Evolutionary conservation across 2,888 invertebrate genomes (phyloP).

Genomic region (Oxycera nigricornis): DNA sequence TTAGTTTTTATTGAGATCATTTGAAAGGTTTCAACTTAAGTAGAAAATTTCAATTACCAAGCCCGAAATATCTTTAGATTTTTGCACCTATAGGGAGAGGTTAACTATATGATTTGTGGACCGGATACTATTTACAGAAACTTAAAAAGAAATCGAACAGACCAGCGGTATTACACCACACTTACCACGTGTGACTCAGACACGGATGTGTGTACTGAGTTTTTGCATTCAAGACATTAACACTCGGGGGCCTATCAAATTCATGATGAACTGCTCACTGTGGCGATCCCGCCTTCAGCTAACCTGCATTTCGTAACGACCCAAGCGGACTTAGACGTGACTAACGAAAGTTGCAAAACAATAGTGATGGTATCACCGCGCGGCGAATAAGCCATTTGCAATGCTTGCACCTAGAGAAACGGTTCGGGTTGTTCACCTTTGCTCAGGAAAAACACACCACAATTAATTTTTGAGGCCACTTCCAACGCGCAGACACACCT

Average conservation of each 20-base stretch:
- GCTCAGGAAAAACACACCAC: no score
- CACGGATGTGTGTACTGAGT: not conserved
- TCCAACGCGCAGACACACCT: no score
- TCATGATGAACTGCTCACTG: not conserved
- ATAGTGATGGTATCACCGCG: not conserved
- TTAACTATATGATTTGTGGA: no score
- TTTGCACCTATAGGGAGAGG: no score
- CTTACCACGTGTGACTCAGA: not conserved
- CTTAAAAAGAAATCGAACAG: conserved; percentile 7
- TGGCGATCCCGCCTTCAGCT: not conserved
- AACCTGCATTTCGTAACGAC: not conserved
- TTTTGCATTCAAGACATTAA: not conserved
- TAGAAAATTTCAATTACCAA: no score
- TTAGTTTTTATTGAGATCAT: no score
- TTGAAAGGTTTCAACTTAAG: no score
- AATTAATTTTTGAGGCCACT: no score
- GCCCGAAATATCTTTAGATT: no score
- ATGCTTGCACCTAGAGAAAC: not conserved
- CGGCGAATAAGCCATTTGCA: not conserved
- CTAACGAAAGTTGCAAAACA: conserved; percentile 16
- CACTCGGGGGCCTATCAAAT: not conserved
- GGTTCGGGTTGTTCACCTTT: not conserved
- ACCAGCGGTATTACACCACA: not conserved
- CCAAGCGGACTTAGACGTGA: conserved; percentile 1
- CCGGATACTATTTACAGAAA: no score